These are phyloP conservation scores for Atractosteus spatula DNA, from an alignment of 2,113 vertebrate genomes.

Conservation along the genomic window DNA sequence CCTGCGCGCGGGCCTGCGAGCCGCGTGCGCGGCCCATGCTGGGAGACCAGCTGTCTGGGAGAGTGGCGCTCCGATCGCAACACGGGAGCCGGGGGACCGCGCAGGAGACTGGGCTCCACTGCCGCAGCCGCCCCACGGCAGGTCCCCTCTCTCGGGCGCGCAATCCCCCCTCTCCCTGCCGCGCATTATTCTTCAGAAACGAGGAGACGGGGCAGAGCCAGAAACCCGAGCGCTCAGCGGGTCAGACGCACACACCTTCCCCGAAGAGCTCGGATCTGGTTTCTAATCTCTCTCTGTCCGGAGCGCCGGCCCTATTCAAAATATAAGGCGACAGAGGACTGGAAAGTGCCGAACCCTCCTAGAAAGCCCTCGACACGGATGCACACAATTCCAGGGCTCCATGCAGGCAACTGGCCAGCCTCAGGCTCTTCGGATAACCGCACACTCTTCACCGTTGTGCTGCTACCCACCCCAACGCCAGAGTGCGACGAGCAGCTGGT, in stretches of 20 bases:
- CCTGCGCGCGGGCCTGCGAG: slow-evolving; percentile 79
- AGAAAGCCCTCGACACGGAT: too few species aligned
- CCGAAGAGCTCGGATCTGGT: neutral
- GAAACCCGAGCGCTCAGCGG: slow-evolving; percentile 25
- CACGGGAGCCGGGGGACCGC: slow-evolving; percentile 80
- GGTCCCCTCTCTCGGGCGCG: slow-evolving; percentile 77
- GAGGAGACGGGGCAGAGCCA: slow-evolving; percentile 36
- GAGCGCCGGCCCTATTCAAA: neutral
- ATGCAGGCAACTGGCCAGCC: too few species aligned
- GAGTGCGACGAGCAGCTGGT: too few species aligned
- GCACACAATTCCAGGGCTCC: too few species aligned
- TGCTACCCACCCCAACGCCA: too few species aligned
- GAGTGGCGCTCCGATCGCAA: slow-evolving; percentile 79
- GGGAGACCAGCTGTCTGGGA: slow-evolving; percentile 86
- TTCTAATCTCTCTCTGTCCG: neutral
- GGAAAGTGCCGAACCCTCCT: too few species aligned
- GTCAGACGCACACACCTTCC: slow-evolving; percentile 33
- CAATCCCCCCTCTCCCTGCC: slow-evolving; percentile 69
- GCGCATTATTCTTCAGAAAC: slow-evolving; percentile 49
- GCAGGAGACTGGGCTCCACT: slow-evolving; percentile 76
- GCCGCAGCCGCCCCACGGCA: slow-evolving; percentile 75
- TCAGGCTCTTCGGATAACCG: too few species aligned
- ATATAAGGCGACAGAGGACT: too few species aligned
- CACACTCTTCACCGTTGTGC: too few species aligned
- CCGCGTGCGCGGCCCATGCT: slow-evolving; percentile 81